Conservation (phyloP, 2,113 vertebrate species). For the Xerus inauris region DNA sequence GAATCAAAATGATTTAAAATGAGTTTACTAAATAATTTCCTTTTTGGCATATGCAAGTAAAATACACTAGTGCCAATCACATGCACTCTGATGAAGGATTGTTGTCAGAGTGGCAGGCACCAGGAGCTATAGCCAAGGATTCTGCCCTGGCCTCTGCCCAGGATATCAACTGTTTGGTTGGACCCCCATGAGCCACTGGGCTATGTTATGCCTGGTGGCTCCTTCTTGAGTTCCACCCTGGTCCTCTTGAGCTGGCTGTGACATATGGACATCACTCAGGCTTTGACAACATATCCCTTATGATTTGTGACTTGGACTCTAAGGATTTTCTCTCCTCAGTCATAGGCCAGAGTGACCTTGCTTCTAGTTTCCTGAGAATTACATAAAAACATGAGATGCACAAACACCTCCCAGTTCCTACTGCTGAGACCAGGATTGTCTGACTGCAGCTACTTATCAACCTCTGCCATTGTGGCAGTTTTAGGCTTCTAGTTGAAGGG, state of each 20-base stretch:
- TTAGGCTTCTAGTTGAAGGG: background rate
- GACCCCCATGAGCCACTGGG: background rate
- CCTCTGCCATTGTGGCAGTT: background rate
- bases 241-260: too few species aligned
- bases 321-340: background rate
- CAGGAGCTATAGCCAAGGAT: rapidly evolving
- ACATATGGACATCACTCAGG: background rate
- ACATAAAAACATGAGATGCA: background rate
- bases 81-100: too few species aligned
- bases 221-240: background rate
- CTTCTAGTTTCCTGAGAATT: background rate
- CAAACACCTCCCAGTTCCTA: background rate
- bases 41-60: background rate
- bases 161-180: background rate
- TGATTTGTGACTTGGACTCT: background rate
- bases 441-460: background rate
- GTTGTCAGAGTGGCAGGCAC: background rate
- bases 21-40: background rate
- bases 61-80: too few species aligned
- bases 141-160: background rate
- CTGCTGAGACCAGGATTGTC: background rate
- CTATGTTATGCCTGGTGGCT: too few species aligned
- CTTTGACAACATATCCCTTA: background rate
- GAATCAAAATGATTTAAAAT: background rate
- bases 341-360: background rate